phyloP scores from a whole-genome alignment of 2,888 invertebrate species.

The Caenorhabditis becei region DNA sequence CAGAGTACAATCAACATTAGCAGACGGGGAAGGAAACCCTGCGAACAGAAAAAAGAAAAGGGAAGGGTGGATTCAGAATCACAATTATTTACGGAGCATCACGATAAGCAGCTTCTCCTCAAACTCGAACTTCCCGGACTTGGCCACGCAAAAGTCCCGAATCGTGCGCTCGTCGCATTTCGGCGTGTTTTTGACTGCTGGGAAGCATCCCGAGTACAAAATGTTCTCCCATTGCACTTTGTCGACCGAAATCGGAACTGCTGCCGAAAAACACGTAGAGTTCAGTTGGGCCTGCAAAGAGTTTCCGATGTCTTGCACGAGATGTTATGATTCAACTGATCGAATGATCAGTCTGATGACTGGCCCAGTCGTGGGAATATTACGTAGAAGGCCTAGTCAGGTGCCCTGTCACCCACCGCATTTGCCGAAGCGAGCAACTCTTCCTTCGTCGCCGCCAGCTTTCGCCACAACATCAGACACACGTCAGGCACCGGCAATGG shows the following conservation, averaged over 20 bases:
- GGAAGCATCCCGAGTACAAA: slow-evolving; percentile 72
- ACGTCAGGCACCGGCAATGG: slow-evolving; percentile 71
- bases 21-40: slow-evolving; percentile 27
- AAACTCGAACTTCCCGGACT: slow-evolving; percentile 67
- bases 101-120: slow-evolving; percentile 74
- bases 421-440: slow-evolving; percentile 69
- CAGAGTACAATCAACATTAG: slow-evolving; percentile 23
- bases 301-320: too few relatives aligned
- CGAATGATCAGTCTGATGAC: slow-evolving; percentile 16
- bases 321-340: not conserved
- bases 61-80: slow-evolving; percentile 11
- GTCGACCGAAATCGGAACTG: slow-evolving; percentile 71
- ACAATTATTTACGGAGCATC: slow-evolving; percentile 63
- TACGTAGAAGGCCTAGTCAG: slow-evolving; percentile 12
- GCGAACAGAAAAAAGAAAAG: slow-evolving; percentile 11
- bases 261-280: slow-evolving; percentile 71
- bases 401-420: slow-evolving; percentile 47
- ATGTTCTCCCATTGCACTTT: slow-evolving; percentile 72
- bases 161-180: slow-evolving; percentile 70
- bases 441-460: slow-evolving; percentile 67
- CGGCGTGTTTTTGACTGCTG: slow-evolving; percentile 68
- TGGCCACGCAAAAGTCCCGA: slow-evolving; percentile 66
- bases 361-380: slow-evolving; percentile 26
- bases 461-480: slow-evolving; percentile 71
- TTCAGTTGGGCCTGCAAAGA: slow-evolving; percentile 71